phyloP scores from a whole-genome alignment of 2,888 invertebrate genomes.

The Limnephilus auricula region DNA sequence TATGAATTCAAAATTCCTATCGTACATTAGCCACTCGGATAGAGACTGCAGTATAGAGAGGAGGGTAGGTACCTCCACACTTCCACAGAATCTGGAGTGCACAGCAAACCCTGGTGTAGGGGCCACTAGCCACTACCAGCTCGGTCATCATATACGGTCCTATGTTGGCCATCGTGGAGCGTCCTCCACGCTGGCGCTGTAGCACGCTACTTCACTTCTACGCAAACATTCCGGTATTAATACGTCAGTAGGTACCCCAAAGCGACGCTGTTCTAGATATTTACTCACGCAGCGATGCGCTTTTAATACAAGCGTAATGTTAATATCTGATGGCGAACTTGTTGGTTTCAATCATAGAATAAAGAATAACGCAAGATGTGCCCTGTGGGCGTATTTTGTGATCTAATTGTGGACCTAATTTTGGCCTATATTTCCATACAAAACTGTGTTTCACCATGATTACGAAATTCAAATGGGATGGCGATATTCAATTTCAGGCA shows the following conservation, averaged over 20 bases:
- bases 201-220: neutral
- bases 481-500: too few relatives aligned
- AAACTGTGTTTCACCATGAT: too few relatives aligned
- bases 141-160: conserved; percentile 18
- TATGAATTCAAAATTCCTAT: neutral
- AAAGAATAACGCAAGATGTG: too few relatives aligned
- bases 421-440: too few relatives aligned
- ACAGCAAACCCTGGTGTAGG: conserved; percentile 14
- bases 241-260: neutral
- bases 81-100: neutral
- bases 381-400: too few relatives aligned
- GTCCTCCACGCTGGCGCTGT: neutral
- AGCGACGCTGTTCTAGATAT: neutral
- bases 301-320: neutral
- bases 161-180: neutral
- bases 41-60: neutral
- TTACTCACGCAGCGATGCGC: neutral
- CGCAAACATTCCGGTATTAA: neutral
- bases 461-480: too few relatives aligned
- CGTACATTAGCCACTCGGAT: conserved; percentile 19
- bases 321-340: neutral
- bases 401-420: too few relatives aligned
- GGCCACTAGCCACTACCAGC: neutral
- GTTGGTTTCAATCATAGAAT: neutral
- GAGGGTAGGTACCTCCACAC: neutral